phyloP scores from a whole-genome alignment of 2,113 vertebrate species.

The Isichthys henryi region DNA sequence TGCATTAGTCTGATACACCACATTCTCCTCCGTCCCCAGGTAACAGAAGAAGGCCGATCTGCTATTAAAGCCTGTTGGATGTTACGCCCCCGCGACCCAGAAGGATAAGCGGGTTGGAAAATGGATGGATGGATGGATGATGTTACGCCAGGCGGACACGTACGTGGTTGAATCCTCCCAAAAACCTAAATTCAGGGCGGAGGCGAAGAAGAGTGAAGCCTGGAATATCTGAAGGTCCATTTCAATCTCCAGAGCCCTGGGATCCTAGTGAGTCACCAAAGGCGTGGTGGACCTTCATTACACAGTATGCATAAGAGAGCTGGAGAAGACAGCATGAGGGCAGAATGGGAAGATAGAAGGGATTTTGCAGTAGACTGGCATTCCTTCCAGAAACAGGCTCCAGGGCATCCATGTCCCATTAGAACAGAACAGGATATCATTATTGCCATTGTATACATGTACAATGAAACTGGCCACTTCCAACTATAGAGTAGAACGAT shows the following conservation, averaged over 20 bases:
- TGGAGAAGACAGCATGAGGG: neutral
- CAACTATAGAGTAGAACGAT: neutral
- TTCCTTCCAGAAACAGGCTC: neutral
- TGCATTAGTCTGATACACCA: neutral
- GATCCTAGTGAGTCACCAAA: neutral
- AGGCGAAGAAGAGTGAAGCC: neutral
- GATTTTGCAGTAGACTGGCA: neutral
- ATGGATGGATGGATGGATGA: neutral
- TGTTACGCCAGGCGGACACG: neutral
- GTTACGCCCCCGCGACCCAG: neutral
- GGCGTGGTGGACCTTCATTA: neutral
- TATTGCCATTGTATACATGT: neutral
- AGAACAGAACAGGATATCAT: neutral
- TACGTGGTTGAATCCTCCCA: neutral
- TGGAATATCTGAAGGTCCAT: neutral
- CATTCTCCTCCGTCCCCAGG: conserved; percentile 22
- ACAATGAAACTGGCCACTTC: neutral
- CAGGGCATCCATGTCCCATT: neutral
- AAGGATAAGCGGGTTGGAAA: too few species aligned
- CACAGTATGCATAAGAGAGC: neutral
- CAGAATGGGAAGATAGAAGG: neutral
- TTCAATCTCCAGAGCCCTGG: neutral
- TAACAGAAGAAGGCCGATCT: neutral
- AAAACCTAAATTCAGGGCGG: neutral
- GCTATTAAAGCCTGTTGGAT: neutral